A percentile compares a stretch with the other conserved stretches of the same genome.
Evolutionary conservation across 2,113 vertebrate species (phyloP).

Genomic region (Abramis brama): DNA sequence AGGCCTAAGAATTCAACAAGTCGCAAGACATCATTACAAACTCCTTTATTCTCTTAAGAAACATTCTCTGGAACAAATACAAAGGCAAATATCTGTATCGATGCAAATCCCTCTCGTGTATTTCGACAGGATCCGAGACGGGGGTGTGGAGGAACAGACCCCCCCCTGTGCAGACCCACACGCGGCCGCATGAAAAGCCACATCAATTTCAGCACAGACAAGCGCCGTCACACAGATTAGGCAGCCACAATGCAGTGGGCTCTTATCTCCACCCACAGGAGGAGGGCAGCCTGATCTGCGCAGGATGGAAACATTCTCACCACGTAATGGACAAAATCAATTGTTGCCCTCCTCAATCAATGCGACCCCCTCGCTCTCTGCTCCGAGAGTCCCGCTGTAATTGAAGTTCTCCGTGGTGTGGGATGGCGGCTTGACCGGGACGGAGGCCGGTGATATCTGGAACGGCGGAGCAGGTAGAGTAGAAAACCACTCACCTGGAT

Average conservation of each 20-base stretch:
- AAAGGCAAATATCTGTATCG: conserved; percentile 77
- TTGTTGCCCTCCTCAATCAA: conserved; percentile 99
- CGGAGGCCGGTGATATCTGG: conserved; percentile 96
- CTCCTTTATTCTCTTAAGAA: conserved; percentile 51
- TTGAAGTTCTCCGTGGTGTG: conserved; percentile 99
- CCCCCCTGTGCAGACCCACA: conserved; percentile 84
- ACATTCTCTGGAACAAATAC: conserved; percentile 65
- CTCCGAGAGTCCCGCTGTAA: conserved; percentile 98
- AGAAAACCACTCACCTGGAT: conserved; percentile 39
- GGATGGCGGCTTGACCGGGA: conserved; percentile 99
- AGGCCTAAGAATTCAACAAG: conserved; percentile 36
- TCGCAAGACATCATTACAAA: conserved; percentile 56
- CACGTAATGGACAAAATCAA: conserved; percentile 99
- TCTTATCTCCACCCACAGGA: conserved; percentile 99
- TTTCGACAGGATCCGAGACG: conserved; percentile 75
- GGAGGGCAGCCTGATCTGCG: conserved; percentile 98
- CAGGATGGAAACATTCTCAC: conserved; percentile 99
- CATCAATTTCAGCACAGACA: conserved; percentile 99
- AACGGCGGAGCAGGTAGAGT: conserved; percentile 67
- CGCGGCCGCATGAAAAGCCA: conserved; percentile 97
- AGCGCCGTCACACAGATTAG: conserved; percentile 99
- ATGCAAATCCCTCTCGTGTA: conserved; percentile 71
- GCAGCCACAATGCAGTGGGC: conserved; percentile 97
- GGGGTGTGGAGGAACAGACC: conserved; percentile 82
- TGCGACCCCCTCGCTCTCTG: conserved; percentile 97